Conservation (phyloP, 2,113 vertebrate species). For the Procavia capensis region DNA sequence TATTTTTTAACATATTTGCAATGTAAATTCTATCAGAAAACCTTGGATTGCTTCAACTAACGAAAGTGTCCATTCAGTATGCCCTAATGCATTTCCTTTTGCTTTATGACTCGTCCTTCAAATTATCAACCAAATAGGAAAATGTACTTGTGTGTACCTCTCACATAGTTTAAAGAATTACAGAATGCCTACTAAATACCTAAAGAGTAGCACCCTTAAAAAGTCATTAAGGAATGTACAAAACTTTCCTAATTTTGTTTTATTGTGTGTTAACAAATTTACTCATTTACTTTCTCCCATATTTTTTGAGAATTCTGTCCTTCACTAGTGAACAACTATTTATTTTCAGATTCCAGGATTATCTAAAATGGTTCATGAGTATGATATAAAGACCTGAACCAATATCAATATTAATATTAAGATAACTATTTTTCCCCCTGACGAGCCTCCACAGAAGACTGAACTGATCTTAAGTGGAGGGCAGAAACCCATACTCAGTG, state of each 20-base stretch:
- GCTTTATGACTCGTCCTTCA: background rate
- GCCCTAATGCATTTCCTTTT: background rate
- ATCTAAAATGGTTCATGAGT: background rate
- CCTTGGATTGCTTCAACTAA: background rate
- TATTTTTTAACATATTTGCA: constrained; percentile 2
- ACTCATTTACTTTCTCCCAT: background rate
- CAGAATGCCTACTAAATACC: background rate
- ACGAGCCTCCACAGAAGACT: background rate
- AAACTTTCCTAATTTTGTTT: background rate
- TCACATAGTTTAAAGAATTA: background rate
- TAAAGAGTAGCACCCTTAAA: background rate
- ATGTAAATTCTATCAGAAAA: background rate
- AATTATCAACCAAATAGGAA: background rate
- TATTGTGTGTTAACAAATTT: background rate
- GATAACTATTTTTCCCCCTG: background rate
- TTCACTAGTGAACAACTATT: background rate
- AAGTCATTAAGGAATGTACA: background rate
- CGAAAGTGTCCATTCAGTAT: background rate
- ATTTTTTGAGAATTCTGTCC: background rate
- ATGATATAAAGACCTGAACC: background rate
- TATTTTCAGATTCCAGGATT: background rate
- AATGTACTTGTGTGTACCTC: background rate
- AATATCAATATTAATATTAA: background rate
- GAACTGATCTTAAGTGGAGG: background rate
- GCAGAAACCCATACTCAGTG: background rate